Evolutionary conservation across 1,140 invertebrate species (phyloP), one percentile per base, ranked within the genome.

Genomic region (Anastrepha ludens): DNA sequence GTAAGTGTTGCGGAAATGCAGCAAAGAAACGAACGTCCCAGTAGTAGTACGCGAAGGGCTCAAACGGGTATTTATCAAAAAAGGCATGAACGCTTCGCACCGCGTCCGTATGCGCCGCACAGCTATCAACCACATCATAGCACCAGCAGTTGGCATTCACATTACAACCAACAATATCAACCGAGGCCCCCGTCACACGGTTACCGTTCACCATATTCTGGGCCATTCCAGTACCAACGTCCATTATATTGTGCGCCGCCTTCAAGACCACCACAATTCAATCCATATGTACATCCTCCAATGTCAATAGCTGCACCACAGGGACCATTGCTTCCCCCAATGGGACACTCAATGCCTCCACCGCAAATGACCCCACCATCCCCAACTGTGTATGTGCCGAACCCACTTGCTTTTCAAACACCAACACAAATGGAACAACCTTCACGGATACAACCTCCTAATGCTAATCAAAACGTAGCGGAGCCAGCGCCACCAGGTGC

Each of bases 101-200:
- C 20, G 70, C 44, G 41, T 86, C 62, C 3, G 29, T 50, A 87
- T 58, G 17, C 65, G 3, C 59, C 44, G 59, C 64, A n/a, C 47
- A 67, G 85, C 55, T 58, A 78, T 62, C 62, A 81, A 39, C 70
- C 65, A 2, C 64, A 91, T 88, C 90, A 92, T 47, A 91, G 92
- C 88, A 89, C 91, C 0, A 90, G 91, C 60, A 92, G 91, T 85
- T 93, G 92, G 92, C 92, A 93, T 70, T 93, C 92, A 4, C 93
- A 93, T 86, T 93, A 92, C 39, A 91, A 93, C 88, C 90, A 89
- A 11, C 89, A 86, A 11, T 87, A 85, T 20, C 67, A 87, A 9
- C 90, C 87, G 47, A 89, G 78, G 8, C 88, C 89, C 0, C 88
- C 87, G 39, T n/a, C 41, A 13, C 78, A 86, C 60, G 20, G 9